Conservation (phyloP, 2,113 vertebrate genomes). For the Labeo catla region DNA sequence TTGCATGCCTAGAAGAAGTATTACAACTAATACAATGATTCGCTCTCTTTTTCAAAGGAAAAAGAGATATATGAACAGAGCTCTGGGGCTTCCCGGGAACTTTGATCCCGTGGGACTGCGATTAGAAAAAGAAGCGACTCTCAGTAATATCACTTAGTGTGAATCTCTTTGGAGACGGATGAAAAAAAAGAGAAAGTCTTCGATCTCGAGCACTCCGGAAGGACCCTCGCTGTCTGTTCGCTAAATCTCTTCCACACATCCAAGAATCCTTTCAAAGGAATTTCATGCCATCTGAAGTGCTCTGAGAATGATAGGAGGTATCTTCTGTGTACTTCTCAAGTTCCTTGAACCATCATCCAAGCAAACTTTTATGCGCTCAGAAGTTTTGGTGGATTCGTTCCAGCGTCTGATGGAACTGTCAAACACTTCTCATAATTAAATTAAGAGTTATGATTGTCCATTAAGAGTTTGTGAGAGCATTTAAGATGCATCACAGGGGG, state of each 20-base stretch:
- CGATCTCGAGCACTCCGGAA: slow-evolving; percentile 19
- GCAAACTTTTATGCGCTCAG: background rate
- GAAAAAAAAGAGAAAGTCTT: background rate
- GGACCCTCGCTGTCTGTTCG: slow-evolving; percentile 14
- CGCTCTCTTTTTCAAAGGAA: background rate
- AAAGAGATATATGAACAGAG: background rate
- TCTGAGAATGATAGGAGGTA: slow-evolving; percentile 13
- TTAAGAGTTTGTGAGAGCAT: background rate
- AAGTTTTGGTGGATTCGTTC: background rate
- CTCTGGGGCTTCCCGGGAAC: slow-evolving; percentile 17
- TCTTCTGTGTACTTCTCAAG: background rate
- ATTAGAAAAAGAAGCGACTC: slow-evolving; percentile 26
- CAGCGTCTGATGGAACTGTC: background rate
- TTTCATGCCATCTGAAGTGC: slow-evolving; percentile 18
- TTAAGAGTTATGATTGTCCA: background rate
- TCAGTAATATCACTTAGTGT: slow-evolving; percentile 38
- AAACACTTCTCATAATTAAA: background rate
- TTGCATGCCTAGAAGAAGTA: slow-evolving; percentile 15
- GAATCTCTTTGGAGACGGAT: slow-evolving; percentile 12
- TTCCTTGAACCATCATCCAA: background rate
- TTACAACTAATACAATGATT: slow-evolving; percentile 11
- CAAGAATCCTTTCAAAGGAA: slow-evolving; percentile 26
- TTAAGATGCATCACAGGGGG: background rate
- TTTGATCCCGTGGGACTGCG: slow-evolving; percentile 25
- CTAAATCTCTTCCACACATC: slow-evolving; percentile 35